A percentile compares a stretch with the other conserved stretches of the same genome.
Conservation (phyloP, 2,113 vertebrate genomes). For the Nothocercus nigrocapillus region DNA sequence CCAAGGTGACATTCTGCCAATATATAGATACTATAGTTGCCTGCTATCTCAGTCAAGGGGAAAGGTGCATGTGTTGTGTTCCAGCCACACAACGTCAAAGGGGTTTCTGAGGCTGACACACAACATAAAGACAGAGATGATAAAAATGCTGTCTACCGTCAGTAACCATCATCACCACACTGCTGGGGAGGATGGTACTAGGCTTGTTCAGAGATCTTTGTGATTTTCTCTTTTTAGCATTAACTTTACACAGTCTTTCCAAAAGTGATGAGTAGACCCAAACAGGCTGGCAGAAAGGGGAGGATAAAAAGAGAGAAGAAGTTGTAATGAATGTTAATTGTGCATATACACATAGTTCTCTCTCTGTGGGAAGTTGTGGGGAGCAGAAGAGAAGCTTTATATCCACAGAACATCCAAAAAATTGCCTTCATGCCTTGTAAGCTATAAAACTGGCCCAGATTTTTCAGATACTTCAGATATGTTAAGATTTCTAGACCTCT, state of each 20-base stretch:
- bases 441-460: neutral
- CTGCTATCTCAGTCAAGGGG: neutral
- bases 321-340: neutral
- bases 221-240: neutral
- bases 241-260: neutral
- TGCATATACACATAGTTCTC: too few species aligned
- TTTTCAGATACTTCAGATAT: neutral
- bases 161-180: neutral
- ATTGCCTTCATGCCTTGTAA: neutral
- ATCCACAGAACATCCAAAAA: neutral
- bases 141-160: neutral
- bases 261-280: neutral
- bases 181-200: neutral
- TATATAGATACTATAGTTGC: neutral
- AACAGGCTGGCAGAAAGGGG: neutral
- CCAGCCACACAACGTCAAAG: neutral
- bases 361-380: neutral
- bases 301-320: neutral
- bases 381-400: neutral
- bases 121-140: fast-evolving
- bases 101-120: neutral
- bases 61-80: neutral
- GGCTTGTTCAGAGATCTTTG: neutral
- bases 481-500: neutral
- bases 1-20: neutral